phyloP scores from a whole-genome alignment of 2,113 vertebrate species.

The Taurulus bubalis region DNA sequence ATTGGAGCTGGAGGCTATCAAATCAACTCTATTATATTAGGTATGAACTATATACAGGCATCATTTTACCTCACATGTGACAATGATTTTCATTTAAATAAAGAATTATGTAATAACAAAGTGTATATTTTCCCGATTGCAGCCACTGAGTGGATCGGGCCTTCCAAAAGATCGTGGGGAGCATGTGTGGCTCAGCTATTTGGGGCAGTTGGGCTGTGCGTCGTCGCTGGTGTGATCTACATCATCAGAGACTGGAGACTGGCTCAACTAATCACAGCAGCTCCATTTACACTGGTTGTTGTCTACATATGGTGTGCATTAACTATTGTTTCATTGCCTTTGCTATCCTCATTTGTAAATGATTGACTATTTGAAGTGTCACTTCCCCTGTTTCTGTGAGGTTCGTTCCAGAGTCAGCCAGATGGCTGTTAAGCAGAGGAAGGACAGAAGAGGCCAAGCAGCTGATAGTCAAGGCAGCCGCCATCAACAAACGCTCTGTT shows the following conservation, averaged over 20 bases:
- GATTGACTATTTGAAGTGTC: background rate
- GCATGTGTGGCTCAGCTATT: slow-evolving; percentile 44
- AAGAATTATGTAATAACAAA: background rate
- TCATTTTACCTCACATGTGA: background rate
- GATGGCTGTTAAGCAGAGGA: slow-evolving; percentile 84
- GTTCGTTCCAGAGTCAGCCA: slow-evolving; percentile 85
- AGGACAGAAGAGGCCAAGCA: slow-evolving; percentile 80
- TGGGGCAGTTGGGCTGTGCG: slow-evolving; percentile 21
- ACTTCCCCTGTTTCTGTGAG: slow-evolving; percentile 49
- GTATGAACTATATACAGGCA: slow-evolving; percentile 30
- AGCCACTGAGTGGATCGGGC: slow-evolving; percentile 75
- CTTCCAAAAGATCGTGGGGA: slow-evolving; percentile 60
- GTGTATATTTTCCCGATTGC: background rate
- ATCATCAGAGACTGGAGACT: slow-evolving; percentile 82
- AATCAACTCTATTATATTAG: slow-evolving; percentile 55
- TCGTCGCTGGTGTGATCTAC: slow-evolving; percentile 80
- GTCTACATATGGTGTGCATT: slow-evolving; percentile 78
- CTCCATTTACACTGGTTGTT: slow-evolving; percentile 52
- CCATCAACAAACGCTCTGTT: slow-evolving; percentile 76
- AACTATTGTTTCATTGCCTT: background rate
- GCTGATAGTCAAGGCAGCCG: slow-evolving; percentile 80
- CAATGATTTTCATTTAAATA: background rate
- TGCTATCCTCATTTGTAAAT: rapidly evolving
- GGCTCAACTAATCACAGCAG: slow-evolving; percentile 73
- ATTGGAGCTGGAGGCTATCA: slow-evolving; percentile 54